Evolutionary conservation across 1,140 invertebrate genomes (phyloP).

Genomic region (Caenorhabditis tropicalis): DNA sequence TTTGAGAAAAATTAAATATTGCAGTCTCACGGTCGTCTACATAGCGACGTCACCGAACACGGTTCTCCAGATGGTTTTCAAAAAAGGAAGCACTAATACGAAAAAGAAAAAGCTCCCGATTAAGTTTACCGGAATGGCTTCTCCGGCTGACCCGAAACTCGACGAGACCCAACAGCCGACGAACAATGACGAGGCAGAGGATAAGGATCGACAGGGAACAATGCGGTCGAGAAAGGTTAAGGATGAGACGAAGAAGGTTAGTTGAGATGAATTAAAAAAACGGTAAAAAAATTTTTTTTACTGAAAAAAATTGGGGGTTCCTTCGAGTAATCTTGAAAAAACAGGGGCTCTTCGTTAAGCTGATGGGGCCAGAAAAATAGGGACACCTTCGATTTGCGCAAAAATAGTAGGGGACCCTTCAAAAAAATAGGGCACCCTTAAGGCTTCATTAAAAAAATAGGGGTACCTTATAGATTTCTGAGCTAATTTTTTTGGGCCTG

Average conservation of each 20-base stretch:
- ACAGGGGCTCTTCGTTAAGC: too few species aligned
- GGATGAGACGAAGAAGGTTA: not conserved
- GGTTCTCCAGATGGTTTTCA: not conserved
- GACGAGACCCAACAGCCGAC: not conserved
- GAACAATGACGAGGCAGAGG: not conserved
- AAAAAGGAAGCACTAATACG: not conserved
- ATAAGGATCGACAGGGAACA: conserved; percentile 22
- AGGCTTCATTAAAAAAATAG: too few species aligned
- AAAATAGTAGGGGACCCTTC: too few species aligned
- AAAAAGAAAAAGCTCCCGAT: not conserved
- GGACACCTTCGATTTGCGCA: too few species aligned
- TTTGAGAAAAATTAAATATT: not conserved
- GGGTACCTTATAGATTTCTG: too few species aligned
- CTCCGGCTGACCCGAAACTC: not conserved
- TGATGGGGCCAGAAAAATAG: too few species aligned
- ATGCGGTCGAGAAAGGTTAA: not conserved
- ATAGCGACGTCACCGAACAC: not conserved
- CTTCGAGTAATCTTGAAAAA: too few species aligned
- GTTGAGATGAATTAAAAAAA: too few species aligned
- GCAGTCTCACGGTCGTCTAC: not conserved
- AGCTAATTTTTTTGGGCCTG: too few species aligned
- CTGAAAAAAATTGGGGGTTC: too few species aligned
- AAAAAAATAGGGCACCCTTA: too few species aligned
- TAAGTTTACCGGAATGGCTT: not conserved
- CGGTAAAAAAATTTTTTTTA: too few species aligned